Base-by-base conservation (phyloP, 2,888 invertebrate species). In the Hipparchia semele region DNA sequence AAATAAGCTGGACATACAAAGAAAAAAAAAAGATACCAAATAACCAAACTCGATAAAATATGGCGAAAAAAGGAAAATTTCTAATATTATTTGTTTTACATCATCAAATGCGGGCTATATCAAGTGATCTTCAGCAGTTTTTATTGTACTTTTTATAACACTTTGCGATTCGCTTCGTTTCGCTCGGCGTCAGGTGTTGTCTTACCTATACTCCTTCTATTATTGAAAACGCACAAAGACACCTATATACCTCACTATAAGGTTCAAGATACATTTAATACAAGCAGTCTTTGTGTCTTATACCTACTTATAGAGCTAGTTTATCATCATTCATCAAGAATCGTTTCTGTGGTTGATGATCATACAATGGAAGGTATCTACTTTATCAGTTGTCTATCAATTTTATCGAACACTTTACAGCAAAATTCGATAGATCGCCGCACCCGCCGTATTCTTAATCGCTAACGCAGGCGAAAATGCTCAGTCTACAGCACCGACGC, bases 101-200 rank as follows among this genome's bases (percentile, higher is more conserved):
- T 74, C 65, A 74, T 68, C 49, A 59, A 73, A 60, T 68, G 65
- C 51, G 49, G 59, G 46, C 65, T 59, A 65, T 68, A 71, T 73
- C 71, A 71, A 68, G 51, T 71, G 68, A 65, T 74, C 68, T 71
- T 69, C 61, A 69, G 13, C 23, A 68, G 71, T 74, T 74, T 72
- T 73, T 68, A 45, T 71, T 68, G 46, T 8, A 69, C 46, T 74
- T 74, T 67, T 74, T 74, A 56, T 62, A 67, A 23, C 13, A 62
- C 13, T 68, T 70, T 65, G 53, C 58, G 76, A 71, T 74, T 69
- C 74, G 76, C 76, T 76, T 74, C 76, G 76, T 68, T 76, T 74
- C 76, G 74, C 76, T 76, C 68, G 74, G 67, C 68, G 60, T 74
- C 71, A 74, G 68, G 74, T 74, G 74, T 70, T 70, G 61, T 39